Conservation (phyloP, 2,888 invertebrate species). For the Idaea aversata region DNA sequence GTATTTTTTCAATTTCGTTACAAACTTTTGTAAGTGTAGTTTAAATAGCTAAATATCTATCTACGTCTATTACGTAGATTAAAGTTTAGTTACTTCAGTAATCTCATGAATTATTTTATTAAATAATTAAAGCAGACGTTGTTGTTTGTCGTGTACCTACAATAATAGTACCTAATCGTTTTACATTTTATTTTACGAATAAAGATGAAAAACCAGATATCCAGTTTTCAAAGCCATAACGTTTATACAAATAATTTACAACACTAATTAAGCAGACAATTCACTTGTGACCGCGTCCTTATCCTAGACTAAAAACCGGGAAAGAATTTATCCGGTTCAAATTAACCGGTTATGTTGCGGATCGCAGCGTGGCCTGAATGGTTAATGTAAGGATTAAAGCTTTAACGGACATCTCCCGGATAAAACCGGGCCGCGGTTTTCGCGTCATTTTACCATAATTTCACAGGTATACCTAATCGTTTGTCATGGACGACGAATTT, state of each 20-base stretch:
- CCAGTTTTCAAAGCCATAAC: too few relatives aligned
- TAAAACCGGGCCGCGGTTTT: slow-evolving; percentile 39
- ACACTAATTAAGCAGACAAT: not conserved
- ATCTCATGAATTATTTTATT: too few relatives aligned
- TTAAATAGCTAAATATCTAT: not conserved
- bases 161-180: too few relatives aligned
- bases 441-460: slow-evolving; percentile 42
- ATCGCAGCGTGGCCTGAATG: slow-evolving; percentile 39
- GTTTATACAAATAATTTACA: too few relatives aligned
- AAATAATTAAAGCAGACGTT: too few relatives aligned
- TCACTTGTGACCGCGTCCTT: not conserved
- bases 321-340: slow-evolving; percentile 27
- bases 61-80: too few relatives aligned
- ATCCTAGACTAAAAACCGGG: slow-evolving; percentile 10
- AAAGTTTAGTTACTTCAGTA: too few relatives aligned
- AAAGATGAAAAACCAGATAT: too few relatives aligned
- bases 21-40: not conserved
- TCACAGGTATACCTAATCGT: slow-evolving; percentile 33
- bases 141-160: too few relatives aligned
- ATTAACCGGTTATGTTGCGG: slow-evolving; percentile 33
- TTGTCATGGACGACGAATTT: slow-evolving; percentile 33
- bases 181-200: too few relatives aligned
- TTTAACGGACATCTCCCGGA: slow-evolving; percentile 30
- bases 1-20: not conserved
- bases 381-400: slow-evolving; percentile 43